Evolutionary conservation across 2,888 invertebrate species (phyloP), one percentile per base, ranked within the genome.

Genomic region (Horisme vitalbata): DNA sequence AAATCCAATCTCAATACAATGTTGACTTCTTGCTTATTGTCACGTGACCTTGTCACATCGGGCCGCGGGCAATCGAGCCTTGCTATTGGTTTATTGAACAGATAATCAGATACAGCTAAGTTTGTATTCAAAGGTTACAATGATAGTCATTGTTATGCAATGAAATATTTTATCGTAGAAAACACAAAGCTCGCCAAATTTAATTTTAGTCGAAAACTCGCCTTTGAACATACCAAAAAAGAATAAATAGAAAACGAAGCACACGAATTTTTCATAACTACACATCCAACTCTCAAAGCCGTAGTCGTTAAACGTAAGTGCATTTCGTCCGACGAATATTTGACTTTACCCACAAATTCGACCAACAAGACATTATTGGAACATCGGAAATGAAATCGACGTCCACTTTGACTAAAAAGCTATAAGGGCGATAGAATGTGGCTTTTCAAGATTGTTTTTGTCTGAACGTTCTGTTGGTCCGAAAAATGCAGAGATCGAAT

Each of bases 401-500:
- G 32, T 45, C 13, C 64, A 57, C 61, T 65, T 57, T 50, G 39
- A 44, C 54, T 58, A 62, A 65, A 68, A 68, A 66, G 55, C 36
- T 34, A 48, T 63, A 60, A 66, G 52, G 57, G 34, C 37, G 31
- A 69, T 68, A 65, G 62, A 33, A 48, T 10, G 20, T 15, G 24
- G 24, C 28, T 38, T 44, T 63, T 74, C 66, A 71, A 73, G 75
- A 73, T 70, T 71, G 71, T 71, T 71, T 71, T 61, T 32, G 61
- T 57, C 56, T 60, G 59, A 59, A 49, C 58, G 51, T 51, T 63
- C 61, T 68, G 69, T 72, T 74, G 72, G 75, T 75, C 79, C 78
- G 44, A 77, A 81, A 86, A 84, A 80, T 80, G 59, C 76, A 75
- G 76, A 82, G 75, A 76, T 82, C 77, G 81, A 83, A 83, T 85